Evolutionary conservation across 2,113 vertebrate genomes (phyloP), one percentile per base, ranked within the genome.

Genomic region (Ondatra zibethicus): DNA sequence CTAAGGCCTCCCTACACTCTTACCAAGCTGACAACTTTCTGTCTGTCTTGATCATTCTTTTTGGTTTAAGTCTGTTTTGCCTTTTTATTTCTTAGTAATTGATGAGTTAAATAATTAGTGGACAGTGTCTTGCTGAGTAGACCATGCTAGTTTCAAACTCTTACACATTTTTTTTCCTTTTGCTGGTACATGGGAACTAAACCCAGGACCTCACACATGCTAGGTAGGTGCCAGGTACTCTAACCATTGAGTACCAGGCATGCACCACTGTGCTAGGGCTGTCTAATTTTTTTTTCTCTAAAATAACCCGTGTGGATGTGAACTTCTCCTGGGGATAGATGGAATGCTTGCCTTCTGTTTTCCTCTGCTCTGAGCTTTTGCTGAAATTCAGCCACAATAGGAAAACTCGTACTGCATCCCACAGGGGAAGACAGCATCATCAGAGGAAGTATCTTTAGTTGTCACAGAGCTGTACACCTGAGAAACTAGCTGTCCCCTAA

Each of bases 291-390:
- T 33, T 9, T 75, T 68, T 87, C 87, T 68, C 66, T 33, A 89
- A 81, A 91, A 66, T 88, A 84, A 91, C 92, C 87, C 7, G 14
- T 21, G 12, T 93, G 33, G 16, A 21, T 78, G 23, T 89, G 50
- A 88, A 70, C 36, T 4, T 93, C 29, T 89, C 33, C 81, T 47
- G 31, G 75, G 29, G 63, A 42, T 85, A 2, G 55, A 31, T 33
- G 68, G 73, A 72, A 25, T 86, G 55, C 25, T 84, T 96, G 25
- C 50, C 27, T 92, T 23, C 61, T 47, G 21, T 78, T 92, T 31
- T 84, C 47, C 29, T 91, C 72, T 85, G 47, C 76, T 76, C 93
- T 92, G n/a, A 91, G 33, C 58, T 81, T 95, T 91, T 72, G 65
- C 66, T 92, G 42, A 88, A 92, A 88, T 95, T 92, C 31, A 80